These are phyloP conservation scores for Ectobius pallidus DNA, from an alignment of 2,888 invertebrate genomes.

Conservation along the genomic window DNA sequence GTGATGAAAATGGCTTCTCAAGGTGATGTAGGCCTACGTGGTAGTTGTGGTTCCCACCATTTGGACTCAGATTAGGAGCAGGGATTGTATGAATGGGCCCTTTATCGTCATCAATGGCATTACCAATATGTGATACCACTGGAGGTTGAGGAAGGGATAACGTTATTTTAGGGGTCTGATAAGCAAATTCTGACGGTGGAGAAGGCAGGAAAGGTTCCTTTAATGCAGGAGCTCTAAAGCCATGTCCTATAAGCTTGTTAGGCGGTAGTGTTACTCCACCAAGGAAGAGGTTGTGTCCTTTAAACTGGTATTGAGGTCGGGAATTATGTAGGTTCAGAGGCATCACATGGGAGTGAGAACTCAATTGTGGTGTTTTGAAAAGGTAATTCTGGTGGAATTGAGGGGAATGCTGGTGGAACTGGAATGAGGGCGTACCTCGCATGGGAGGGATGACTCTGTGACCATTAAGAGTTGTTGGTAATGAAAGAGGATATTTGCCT, in stretches of 20 bases:
- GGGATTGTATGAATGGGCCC: slow-evolving; percentile 87
- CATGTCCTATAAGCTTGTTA: slow-evolving; percentile 28
- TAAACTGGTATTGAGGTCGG: neutral
- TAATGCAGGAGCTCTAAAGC: slow-evolving; percentile 37
- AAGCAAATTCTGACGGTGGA: slow-evolving; percentile 52
- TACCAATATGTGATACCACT: neutral
- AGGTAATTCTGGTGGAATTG: neutral
- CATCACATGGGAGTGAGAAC: neutral
- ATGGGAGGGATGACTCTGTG: neutral
- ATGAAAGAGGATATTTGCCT: neutral
- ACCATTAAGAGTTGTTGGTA: neutral
- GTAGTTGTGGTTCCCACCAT: slow-evolving; percentile 43
- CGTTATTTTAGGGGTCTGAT: slow-evolving; percentile 46
- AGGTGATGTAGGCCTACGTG: neutral
- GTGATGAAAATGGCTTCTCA: neutral
- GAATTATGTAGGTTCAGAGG: neutral
- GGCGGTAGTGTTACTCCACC: neutral
- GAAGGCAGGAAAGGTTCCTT: slow-evolving; percentile 48
- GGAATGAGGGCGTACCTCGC: slow-evolving; percentile 35
- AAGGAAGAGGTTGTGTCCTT: neutral
- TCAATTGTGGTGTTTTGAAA: neutral
- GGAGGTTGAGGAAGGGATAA: neutral
- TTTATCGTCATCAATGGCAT: slow-evolving; percentile 53
- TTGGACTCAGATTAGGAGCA: slow-evolving; percentile 77
- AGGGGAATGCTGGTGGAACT: slow-evolving; percentile 42